Evolutionary conservation across 2,797 vertebrate genomes (phyloP), one percentile per base, ranked within the genome.

Genomic region (Amphiprion clarkii): DNA sequence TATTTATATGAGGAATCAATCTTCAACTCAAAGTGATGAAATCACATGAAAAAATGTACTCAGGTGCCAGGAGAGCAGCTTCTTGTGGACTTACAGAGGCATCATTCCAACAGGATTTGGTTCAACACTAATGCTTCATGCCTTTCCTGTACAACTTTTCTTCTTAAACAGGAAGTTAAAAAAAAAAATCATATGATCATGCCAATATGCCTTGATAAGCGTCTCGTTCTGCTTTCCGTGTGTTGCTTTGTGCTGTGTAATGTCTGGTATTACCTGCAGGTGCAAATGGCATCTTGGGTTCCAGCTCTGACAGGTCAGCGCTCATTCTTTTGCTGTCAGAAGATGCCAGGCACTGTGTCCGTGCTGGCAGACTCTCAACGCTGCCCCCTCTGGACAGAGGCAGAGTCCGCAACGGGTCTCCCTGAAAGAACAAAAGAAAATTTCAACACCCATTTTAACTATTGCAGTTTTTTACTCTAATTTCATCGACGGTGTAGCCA

Each of bases 301-400:
- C 98, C 88, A 98, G 94, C 93, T 99, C 98, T 23, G 98, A 98
- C 89, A 99, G 96, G 89, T 99, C 98, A 13, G 97, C 94, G 52
- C 98, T 99, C 96, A 97, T 97, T 90, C 97, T 94, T 90, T 99
- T 99, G 93, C 91, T 94, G 81, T 99, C 97, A 3, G 96, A 95
- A 0, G 96, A 89, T 23, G 93, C 69, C 79, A 95, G 91, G 88
- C 96, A 96, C 36, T 95, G 95, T 1, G 95, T 94, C 70, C 96
- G 92, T 0, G 91, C 92, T 6, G 97, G 95, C 67, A 99, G 93
- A 80, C 97, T 99, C 90, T 99, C 98, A 57, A 99, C 94, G 0
- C 98, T 99, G 93, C 97, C 96, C 62, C 97, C 98, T 88, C 97
- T 96, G 82, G 98, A 99, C 25, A 98, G 95, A 81, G 98, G 95